Evolutionary conservation across 2,113 vertebrate species (phyloP), one percentile per base, ranked within the genome.

Genomic region (Trichechus manatus): DNA sequence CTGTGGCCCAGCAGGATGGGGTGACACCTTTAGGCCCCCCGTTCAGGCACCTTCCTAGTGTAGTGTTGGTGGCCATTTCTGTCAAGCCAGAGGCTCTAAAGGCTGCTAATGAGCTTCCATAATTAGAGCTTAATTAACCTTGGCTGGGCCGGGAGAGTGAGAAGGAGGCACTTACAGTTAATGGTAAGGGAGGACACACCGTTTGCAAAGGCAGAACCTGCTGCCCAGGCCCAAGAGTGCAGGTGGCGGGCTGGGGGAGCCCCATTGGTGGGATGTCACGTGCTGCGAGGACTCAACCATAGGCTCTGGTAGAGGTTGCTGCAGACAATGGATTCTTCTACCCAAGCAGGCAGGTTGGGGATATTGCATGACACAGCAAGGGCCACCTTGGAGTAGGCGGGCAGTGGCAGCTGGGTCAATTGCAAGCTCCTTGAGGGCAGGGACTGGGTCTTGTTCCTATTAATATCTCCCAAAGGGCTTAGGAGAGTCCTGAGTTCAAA

Each of bases 51-150:
- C 64, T 63, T 10, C 11, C 59, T 56, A 5, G 27, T n/a, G 20
- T 36, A 36, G 72, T 20, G 20, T 39, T 53, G 5, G 11, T 70
- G 39, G 31, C 56, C 56, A 56, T 20, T 17, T 59, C 53, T 22
- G 1, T 39, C 72, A 89, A 93, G 33, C 72, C 90, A 72, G 75
- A 22, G 39, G 27, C 63, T 93, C 63, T 25, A 29, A 70, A 59
- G 66, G 47, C 81, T 89, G 82, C 85, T 93, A 78, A 85, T 68
- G 36, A 83, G n/a, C 53, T 78, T 63, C 80, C 27, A 4, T 50
- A 77, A 79, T 77, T 75, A 92, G 77, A 93, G 91, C 42, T 92
- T 80, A 47, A 56, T 81, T 84, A 84, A 36, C 42, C 47, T 89
- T 87, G 39, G 77, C 77, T 92, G 81, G 39, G 39, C 39, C 39